phyloP scores from a whole-genome alignment of 1,140 invertebrate genomes.

The Dolichoris vasculosae region DNA sequence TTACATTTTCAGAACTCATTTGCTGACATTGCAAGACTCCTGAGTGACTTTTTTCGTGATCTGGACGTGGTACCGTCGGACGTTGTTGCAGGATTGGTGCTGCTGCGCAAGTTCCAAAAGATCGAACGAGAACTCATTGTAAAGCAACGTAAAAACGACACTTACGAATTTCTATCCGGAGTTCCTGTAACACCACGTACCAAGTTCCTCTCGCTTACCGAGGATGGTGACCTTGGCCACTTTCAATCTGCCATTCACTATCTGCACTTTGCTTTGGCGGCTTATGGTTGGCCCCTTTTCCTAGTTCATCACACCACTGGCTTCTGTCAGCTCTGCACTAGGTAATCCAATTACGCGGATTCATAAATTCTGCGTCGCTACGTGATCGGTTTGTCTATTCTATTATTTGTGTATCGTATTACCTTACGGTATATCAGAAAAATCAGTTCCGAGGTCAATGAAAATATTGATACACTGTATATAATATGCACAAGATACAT shows the following conservation, averaged over 20 bases:
- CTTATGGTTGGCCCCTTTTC: slow-evolving; percentile 94
- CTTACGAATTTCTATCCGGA: slow-evolving; percentile 93
- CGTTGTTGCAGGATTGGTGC: slow-evolving; percentile 89
- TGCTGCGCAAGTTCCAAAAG: slow-evolving; percentile 89
- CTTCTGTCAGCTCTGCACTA: slow-evolving; percentile 83
- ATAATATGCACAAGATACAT: too few species aligned
- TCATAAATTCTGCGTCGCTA: background rate
- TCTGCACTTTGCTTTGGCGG: slow-evolving; percentile 90
- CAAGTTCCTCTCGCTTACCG: slow-evolving; percentile 88
- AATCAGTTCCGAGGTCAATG: too few species aligned
- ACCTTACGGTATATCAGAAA: too few species aligned
- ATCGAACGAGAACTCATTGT: slow-evolving; percentile 86
- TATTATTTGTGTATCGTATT: too few species aligned
- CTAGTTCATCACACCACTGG: slow-evolving; percentile 84
- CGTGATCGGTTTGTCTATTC: too few species aligned
- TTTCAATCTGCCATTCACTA: slow-evolving; percentile 88
- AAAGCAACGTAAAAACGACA: slow-evolving; percentile 86
- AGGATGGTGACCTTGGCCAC: slow-evolving; percentile 83
- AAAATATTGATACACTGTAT: too few species aligned
- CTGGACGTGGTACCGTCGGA: slow-evolving; percentile 94
- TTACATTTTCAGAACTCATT: slow-evolving; percentile 82
- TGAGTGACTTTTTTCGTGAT: slow-evolving; percentile 93
- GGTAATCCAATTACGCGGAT: slow-evolving; percentile 69
- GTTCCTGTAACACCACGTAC: slow-evolving; percentile 89
- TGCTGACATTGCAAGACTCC: slow-evolving; percentile 87